A percentile compares a stretch with the other conserved stretches of the same genome.
These are phyloP conservation scores for Gymnoscopelus microlampas DNA, from an alignment of 2,797 vertebrate genomes.

Conservation along the genomic window DNA sequence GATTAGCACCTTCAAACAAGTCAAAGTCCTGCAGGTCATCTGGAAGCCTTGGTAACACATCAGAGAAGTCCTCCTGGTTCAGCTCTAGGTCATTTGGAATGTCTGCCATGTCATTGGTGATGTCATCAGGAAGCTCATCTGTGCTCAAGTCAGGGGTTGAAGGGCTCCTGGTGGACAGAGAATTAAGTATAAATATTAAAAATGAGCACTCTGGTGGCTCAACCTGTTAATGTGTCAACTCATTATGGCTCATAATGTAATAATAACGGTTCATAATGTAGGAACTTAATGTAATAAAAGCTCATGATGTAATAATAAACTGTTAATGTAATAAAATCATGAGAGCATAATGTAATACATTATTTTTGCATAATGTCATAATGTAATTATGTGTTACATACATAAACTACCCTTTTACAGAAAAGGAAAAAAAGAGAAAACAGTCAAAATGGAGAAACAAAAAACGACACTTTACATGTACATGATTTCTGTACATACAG, in stretches of 20 bases:
- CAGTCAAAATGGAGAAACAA: too few species aligned
- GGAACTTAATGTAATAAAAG: too few species aligned
- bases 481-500: too few species aligned
- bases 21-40: constrained; percentile 99
- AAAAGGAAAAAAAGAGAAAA: too few species aligned
- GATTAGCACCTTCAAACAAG: constrained; percentile 94
- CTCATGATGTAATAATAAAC: too few species aligned
- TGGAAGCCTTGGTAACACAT: constrained; percentile 93
- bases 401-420: too few species aligned
- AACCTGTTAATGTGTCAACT: neutral
- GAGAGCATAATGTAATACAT: too few species aligned
- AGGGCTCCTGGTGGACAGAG: constrained; percentile 85
- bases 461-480: too few species aligned
- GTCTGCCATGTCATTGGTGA: constrained; percentile 98
- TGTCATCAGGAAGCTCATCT: constrained; percentile 97
- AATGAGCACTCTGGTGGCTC: neutral
- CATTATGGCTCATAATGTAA: neutral
- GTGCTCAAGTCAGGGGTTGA: constrained; percentile 97
- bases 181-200: neutral
- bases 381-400: too few species aligned
- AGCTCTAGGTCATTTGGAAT: constrained; percentile 99
- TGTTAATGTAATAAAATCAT: too few species aligned
- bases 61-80: constrained; percentile 98
- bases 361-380: too few species aligned
- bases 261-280: too few species aligned